These are phyloP conservation scores for Cyrtorhinus lividipennis DNA, from an alignment of 1,140 invertebrate genomes.

Conservation along the genomic window DNA sequence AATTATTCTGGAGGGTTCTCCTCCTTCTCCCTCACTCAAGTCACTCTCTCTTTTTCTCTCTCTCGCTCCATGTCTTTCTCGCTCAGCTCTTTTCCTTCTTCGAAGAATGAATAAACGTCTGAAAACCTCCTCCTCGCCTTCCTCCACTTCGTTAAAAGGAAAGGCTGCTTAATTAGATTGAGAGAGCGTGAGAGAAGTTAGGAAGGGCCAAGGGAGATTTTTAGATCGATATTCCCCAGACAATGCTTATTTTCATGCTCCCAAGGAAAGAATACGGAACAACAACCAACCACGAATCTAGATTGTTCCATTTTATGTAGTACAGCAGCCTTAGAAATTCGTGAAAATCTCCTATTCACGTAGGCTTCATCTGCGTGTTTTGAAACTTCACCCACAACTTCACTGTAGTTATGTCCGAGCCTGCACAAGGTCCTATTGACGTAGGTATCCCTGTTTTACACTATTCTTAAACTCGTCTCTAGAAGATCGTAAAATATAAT, in stretches of 20 bases:
- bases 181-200: slow-evolving; percentile 15
- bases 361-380: too few species aligned
- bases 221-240: slow-evolving; percentile 5
- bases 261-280: neutral
- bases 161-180: slow-evolving; percentile 9
- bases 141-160: neutral
- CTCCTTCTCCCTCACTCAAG: neutral
- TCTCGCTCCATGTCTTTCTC: neutral
- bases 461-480: too few species aligned
- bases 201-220: slow-evolving; percentile 11
- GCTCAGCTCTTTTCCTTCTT: neutral
- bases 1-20: slow-evolving; percentile 22
- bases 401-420: too few species aligned
- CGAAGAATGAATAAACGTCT: slow-evolving; percentile 9
- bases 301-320: too few species aligned
- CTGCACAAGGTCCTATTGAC: too few species aligned
- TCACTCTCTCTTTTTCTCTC: neutral
- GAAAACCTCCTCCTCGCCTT: neutral
- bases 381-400: too few species aligned
- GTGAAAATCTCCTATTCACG: too few species aligned
- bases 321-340: too few species aligned
- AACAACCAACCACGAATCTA: neutral
- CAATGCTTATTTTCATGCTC: neutral
- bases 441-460: too few species aligned
- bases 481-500: too few species aligned